phyloP scores from a whole-genome alignment of 2,113 vertebrate genomes.

The Thoracochromis brauschi region DNA sequence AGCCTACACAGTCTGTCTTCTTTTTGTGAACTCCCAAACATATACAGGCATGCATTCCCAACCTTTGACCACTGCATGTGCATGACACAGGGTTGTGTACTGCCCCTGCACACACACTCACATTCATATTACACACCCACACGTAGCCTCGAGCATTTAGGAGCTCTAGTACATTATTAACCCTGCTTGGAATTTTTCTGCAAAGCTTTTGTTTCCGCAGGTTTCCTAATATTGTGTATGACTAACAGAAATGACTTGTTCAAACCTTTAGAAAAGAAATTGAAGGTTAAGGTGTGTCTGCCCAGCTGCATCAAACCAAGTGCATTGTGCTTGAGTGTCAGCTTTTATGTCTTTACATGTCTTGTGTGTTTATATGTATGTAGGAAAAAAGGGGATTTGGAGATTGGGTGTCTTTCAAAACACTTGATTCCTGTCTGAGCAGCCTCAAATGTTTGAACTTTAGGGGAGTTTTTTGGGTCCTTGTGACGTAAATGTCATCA shows the following conservation, averaged over 20 bases:
- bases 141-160: not conserved
- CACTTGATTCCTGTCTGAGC: not conserved
- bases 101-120: not conserved
- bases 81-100: not conserved
- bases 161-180: not conserved
- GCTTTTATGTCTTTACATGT: not conserved
- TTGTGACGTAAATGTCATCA: accelerated
- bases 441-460: not conserved
- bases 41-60: not conserved
- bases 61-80: conserved; percentile 14
- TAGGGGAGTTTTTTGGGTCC: accelerated
- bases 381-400: not conserved
- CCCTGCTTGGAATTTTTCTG: not conserved
- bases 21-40: not conserved
- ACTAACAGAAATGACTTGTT: not conserved
- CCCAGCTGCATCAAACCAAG: not conserved
- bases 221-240: not conserved
- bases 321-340: not conserved
- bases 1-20: not conserved
- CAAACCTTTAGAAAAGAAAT: not conserved
- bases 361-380: not conserved
- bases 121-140: not conserved
- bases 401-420: not conserved
- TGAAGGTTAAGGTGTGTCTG: not conserved
- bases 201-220: not conserved